These are phyloP conservation scores for Sphenodon punctatus DNA, from an alignment of 2,797 vertebrate species.

Conservation along the genomic window DNA sequence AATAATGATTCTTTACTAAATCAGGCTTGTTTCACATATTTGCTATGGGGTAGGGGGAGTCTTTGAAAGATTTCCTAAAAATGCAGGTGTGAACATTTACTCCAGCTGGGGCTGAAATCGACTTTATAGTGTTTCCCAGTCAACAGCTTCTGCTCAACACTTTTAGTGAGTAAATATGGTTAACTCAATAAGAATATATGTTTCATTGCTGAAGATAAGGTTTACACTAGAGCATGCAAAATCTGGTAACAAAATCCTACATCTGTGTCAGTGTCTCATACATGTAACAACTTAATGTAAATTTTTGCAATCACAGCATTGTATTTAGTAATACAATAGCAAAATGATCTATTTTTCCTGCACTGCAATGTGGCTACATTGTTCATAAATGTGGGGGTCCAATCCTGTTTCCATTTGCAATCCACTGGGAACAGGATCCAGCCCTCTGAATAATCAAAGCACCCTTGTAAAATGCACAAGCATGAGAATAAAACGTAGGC, in stretches of 20 bases:
- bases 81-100: conserved; percentile 43
- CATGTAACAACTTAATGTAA: neutral
- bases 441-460: neutral
- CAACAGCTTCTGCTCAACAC: conserved; percentile 24
- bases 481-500: conserved; percentile 30
- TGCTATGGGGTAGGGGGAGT: conserved; percentile 26
- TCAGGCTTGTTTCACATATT: conserved; percentile 22
- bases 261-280: neutral
- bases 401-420: neutral
- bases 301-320: neutral
- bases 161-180: conserved; percentile 22
- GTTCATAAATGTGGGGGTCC: neutral
- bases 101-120: conserved; percentile 35
- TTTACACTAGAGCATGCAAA: neutral
- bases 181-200: conserved; percentile 20
- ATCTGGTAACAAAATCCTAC: conserved; percentile 11
- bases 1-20: conserved; percentile 18
- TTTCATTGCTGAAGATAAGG: conserved; percentile 25
- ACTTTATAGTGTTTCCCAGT: conserved; percentile 22
- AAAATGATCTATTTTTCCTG: conserved; percentile 10
- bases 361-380: neutral
- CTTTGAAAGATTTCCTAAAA: conserved; percentile 57
- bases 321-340: neutral
- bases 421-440: neutral
- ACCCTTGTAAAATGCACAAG: conserved; percentile 41